These are phyloP conservation scores for Bos indicus DNA, from an alignment of 2,113 vertebrate genomes.

Conservation along the genomic window DNA sequence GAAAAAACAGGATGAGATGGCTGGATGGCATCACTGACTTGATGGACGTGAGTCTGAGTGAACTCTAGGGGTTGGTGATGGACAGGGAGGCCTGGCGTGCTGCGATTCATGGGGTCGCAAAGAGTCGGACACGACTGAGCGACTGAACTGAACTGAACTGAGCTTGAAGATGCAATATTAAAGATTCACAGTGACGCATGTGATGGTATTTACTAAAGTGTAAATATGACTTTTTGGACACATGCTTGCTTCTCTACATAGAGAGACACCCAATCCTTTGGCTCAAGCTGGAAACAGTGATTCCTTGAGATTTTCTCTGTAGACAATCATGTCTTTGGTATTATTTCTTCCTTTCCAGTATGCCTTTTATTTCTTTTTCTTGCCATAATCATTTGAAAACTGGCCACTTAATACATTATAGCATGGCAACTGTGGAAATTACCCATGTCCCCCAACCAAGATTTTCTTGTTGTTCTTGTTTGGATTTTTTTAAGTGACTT, in stretches of 20 bases:
- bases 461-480: not conserved
- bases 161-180: not conserved
- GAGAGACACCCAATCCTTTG: not conserved
- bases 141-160: too few species aligned
- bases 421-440: not conserved
- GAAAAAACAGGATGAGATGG: too few species aligned
- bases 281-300: not conserved
- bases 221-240: not conserved
- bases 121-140: too few species aligned
- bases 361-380: not conserved
- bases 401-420: not conserved
- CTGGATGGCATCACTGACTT: too few species aligned
- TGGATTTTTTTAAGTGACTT: not conserved
- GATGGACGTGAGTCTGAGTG: too few species aligned
- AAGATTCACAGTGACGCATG: too few species aligned
- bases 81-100: too few species aligned
- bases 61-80: too few species aligned
- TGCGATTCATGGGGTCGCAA: too few species aligned
- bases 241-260: not conserved
- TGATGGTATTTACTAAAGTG: not conserved
- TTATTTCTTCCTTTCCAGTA: not conserved
- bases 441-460: not conserved
- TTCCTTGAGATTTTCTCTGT: not conserved
- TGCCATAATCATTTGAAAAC: not conserved
- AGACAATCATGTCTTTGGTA: not conserved